Evolutionary conservation across 92 coral and sea anemone species (phyloP).

Genomic region (Porites evermanni): DNA sequence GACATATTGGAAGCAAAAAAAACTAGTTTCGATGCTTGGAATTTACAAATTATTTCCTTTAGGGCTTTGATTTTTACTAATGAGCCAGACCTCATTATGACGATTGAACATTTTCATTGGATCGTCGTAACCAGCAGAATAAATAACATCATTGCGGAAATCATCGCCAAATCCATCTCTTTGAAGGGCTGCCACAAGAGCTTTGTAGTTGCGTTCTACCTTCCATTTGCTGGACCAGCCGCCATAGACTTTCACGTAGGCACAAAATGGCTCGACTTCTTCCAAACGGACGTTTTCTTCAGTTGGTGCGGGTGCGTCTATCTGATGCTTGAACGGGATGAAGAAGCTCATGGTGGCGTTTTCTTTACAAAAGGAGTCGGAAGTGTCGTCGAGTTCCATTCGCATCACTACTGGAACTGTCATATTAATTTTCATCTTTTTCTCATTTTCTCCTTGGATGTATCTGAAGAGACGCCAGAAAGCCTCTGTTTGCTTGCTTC

Average conservation of each 20-base stretch:
- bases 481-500: neutral
- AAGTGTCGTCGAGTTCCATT: conserved; percentile 64
- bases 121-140: conserved; percentile 70
- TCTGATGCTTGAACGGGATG: conserved; percentile 74
- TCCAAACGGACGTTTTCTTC: conserved; percentile 31
- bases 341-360: conserved; percentile 84
- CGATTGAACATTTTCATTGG: conserved; percentile 69
- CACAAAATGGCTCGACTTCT: conserved; percentile 62
- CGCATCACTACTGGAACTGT: conserved; percentile 81
- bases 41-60: too few species aligned
- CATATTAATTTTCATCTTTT: conserved; percentile 69
- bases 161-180: conserved; percentile 73
- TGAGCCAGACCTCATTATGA: conserved; percentile 84
- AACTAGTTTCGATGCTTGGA: too few species aligned
- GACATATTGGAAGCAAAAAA: too few species aligned
- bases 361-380: conserved; percentile 61
- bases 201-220: conserved; percentile 48
- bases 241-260: conserved; percentile 66
- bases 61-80: conserved; percentile 50
- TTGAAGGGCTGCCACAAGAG: conserved; percentile 57
- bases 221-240: conserved; percentile 50
- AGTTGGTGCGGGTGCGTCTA: conserved; percentile 59
- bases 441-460: conserved; percentile 67
- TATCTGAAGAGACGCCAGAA: conserved; percentile 70
- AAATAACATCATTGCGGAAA: conserved; percentile 64